Evolutionary conservation across 2,113 vertebrate species (phyloP), one percentile per base, ranked within the genome.

Genomic region (Anseranas semipalmata): DNA sequence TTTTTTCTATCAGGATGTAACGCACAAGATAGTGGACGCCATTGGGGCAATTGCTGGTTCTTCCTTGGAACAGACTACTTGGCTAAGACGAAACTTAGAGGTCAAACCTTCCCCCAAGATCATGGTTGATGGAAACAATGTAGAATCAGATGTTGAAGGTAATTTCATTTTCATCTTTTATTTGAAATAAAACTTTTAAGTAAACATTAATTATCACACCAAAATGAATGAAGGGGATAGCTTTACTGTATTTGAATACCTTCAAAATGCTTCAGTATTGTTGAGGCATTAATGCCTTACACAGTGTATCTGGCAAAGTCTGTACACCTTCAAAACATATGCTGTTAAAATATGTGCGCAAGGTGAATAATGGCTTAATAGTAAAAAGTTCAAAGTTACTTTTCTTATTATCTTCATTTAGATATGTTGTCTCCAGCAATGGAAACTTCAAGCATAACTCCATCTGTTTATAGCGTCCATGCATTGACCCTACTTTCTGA

Each of bases 71-170:
- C 99, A 99, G 96, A 99, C 99, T 59, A 99, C 99, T 3, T 99
- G 99, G 99, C 97, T 99, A 67, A 98, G 99, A 92, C 98, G 99
- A 90, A 99, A 99, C 96, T 98, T 99, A 81, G 99, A 99, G 96
- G 99, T 99, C 91, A 99, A 99, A 81, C 98, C 99, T 60, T 99
- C 99, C 53, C 99, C 99, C 72, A 99, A 99, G 98, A 99, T 99
- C 48, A 97, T 99, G 78, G 99, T 99, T 91, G 99, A 99, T 81
- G 99, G 99, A 90, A 96, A 97, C 93, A 99, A 95, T 96, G 94
- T 99, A 90, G 99, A 99, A 97, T 93, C 99, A 48, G 99, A 99
- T 90, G 99, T 99, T 71, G 99, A 99, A 99, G 99, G 99, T 99
- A 78, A 12, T 14, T 92, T 67, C 8, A 2, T 70, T 93, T 84